A percentile compares a stretch with the other conserved stretches of the same genome.
phyloP scores from a whole-genome alignment of 2,797 vertebrate species.

The Prunella strophiata region DNA sequence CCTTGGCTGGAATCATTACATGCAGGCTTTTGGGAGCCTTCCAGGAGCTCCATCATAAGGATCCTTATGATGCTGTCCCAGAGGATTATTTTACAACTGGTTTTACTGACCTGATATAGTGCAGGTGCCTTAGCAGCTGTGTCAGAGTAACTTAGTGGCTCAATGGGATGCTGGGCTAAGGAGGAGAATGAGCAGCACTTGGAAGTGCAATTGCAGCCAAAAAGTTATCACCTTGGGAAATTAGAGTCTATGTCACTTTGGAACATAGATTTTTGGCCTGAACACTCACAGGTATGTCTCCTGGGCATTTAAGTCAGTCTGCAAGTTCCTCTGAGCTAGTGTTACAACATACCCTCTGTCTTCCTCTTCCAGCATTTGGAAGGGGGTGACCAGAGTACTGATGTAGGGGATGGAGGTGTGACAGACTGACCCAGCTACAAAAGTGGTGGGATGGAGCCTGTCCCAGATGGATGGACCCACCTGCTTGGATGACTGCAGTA shows the following conservation, averaged over 20 bases:
- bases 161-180: rapidly evolving
- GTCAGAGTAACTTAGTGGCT: not conserved
- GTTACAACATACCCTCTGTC: not conserved
- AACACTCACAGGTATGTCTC: not conserved
- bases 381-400: not conserved
- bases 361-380: not conserved
- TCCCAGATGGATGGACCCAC: not conserved
- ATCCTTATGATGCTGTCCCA: not conserved
- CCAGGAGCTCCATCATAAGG: not conserved
- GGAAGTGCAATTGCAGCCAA: not conserved
- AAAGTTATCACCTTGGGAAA: not conserved
- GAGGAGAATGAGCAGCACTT: not conserved
- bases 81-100: not conserved
- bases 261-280: not conserved
- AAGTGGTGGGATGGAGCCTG: not conserved
- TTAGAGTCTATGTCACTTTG: not conserved
- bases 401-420: not conserved
- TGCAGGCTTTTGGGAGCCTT: not conserved
- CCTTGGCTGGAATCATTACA: not conserved
- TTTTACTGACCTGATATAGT: not conserved
- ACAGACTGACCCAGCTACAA: not conserved
- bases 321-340: not conserved
- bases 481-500: not conserved
- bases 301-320: not conserved
- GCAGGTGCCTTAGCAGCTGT: not conserved